Percentiles rank a stretch among this genome's conserved stretches.
phyloP scores from a whole-genome alignment of 2,797 vertebrate species.

The Clarias pachynema region DNA sequence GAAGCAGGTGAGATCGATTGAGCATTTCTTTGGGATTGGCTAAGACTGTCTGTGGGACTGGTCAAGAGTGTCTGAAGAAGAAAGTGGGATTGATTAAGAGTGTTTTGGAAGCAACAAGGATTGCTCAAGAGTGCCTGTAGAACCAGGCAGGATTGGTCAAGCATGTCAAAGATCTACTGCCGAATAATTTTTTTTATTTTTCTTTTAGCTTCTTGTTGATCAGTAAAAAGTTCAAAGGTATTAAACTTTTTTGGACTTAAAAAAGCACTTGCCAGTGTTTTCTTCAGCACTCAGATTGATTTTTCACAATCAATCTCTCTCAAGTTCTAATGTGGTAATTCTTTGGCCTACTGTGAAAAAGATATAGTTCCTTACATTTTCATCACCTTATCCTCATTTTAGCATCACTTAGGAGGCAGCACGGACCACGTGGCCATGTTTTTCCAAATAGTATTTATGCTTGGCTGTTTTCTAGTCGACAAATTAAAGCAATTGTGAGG shows the following conservation, averaged over 20 bases:
- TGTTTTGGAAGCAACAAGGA: not conserved
- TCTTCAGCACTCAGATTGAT: not conserved
- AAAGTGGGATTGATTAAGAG: not conserved
- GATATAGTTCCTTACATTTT: not conserved
- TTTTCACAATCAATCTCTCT: not conserved
- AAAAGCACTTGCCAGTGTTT: not conserved
- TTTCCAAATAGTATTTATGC: not conserved
- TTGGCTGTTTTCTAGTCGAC: not conserved
- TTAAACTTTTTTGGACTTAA: not conserved
- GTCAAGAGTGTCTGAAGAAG: not conserved
- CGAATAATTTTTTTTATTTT: not conserved
- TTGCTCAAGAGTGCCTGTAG: not conserved
- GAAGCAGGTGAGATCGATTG: too few species aligned
- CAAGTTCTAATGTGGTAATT: not conserved
- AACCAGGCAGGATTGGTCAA: not conserved
- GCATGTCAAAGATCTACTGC: not conserved
- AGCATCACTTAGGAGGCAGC: slow-evolving; percentile 7
- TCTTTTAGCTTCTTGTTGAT: not conserved
- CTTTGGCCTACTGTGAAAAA: not conserved
- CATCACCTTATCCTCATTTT: slow-evolving; percentile 4
- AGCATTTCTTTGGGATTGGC: not conserved
- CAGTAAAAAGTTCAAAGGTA: not conserved
- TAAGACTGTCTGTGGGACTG: not conserved
- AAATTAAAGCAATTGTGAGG: not conserved
- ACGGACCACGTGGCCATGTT: not conserved